These are phyloP conservation scores for Bradypodion pumilum DNA, from an alignment of 2,797 vertebrate genomes.

Conservation along the genomic window DNA sequence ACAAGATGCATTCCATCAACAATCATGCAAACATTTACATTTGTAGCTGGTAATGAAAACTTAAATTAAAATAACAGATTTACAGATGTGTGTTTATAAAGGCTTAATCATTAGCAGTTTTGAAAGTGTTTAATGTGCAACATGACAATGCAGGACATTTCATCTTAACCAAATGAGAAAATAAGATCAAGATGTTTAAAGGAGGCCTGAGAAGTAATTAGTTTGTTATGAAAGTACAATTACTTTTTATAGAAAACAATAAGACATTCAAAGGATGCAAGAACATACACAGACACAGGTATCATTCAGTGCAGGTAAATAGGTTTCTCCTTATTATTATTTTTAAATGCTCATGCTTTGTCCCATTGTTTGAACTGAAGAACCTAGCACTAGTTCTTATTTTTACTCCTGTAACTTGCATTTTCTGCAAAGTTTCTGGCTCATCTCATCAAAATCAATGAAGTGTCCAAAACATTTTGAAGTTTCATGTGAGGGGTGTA, in stretches of 20 bases:
- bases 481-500: background rate
- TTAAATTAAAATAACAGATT: slow-evolving; percentile 56
- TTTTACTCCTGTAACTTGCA: background rate
- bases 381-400: background rate
- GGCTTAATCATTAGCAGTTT: slow-evolving; percentile 30
- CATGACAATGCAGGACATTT: slow-evolving; percentile 41
- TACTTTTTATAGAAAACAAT: slow-evolving; percentile 33
- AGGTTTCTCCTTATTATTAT: background rate
- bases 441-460: slow-evolving; percentile 8
- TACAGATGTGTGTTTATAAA: slow-evolving; percentile 42
- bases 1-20: slow-evolving; percentile 59
- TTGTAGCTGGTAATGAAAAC: slow-evolving; percentile 57
- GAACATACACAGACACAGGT: background rate
- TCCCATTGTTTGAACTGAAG: background rate
- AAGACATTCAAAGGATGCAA: slow-evolving; percentile 22
- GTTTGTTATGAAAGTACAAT: slow-evolving; percentile 33
- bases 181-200: slow-evolving; percentile 38
- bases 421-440: background rate
- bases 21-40: slow-evolving; percentile 56
- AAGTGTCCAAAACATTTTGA: background rate
- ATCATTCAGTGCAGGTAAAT: background rate
- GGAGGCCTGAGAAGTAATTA: slow-evolving; percentile 39
- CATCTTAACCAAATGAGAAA: slow-evolving; percentile 57
- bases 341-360: background rate
- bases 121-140: slow-evolving; percentile 28